Evolutionary conservation across 2,888 invertebrate species (phyloP).

Genomic region (Blastobasis lacticolella): DNA sequence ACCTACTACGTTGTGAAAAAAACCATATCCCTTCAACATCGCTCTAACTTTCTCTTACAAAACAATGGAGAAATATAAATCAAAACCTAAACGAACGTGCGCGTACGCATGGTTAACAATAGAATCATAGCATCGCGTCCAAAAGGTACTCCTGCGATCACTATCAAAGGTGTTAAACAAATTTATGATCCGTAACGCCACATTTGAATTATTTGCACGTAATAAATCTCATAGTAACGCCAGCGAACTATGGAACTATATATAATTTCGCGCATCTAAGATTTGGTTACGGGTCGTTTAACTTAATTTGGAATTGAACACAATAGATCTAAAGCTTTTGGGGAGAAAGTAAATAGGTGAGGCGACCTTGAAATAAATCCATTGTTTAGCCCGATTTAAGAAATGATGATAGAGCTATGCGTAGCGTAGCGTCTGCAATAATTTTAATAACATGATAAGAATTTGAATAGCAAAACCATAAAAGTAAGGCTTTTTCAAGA

Average conservation of each 20-base stretch:
- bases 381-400: too few relatives aligned
- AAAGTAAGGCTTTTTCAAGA: too few relatives aligned
- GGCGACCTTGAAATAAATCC: not conserved
- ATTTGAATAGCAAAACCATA: too few relatives aligned
- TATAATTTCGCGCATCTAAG: constrained; percentile 41
- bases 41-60: constrained; percentile 16
- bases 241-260: constrained; percentile 23
- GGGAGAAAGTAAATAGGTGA: not conserved
- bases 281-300: constrained; percentile 45
- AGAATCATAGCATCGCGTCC: too few relatives aligned
- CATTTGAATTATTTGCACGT: constrained; percentile 39
- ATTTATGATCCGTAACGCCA: constrained; percentile 59
- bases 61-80: constrained; percentile 32
- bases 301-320: constrained; percentile 20
- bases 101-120: constrained; percentile 14
- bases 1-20: too few relatives aligned
- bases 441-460: too few relatives aligned
- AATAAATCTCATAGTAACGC: constrained; percentile 29
- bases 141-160: not conserved
- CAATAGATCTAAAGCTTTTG: not conserved
- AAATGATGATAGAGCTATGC: too few relatives aligned
- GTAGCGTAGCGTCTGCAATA: too few relatives aligned
- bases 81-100: constrained; percentile 27
- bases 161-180: constrained; percentile 45
- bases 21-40: too few relatives aligned